These are phyloP conservation scores for Lamprotornis superbus DNA, from an alignment of 2,113 vertebrate species.

Conservation along the genomic window DNA sequence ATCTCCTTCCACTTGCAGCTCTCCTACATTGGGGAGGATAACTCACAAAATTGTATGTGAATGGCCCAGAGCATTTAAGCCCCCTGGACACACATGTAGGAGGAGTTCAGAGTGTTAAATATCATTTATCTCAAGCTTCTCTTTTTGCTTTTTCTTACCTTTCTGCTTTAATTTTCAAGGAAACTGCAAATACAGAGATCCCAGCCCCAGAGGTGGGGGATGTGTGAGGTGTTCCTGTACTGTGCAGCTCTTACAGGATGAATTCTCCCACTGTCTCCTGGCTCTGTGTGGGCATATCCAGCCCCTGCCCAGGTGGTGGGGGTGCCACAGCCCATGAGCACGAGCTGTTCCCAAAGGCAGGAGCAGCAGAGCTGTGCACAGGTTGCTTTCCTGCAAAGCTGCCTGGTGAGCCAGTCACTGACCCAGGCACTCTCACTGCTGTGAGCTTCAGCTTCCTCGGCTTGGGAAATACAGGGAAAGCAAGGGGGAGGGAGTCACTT, in stretches of 20 bases:
- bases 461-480: background rate
- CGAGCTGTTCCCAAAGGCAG: accelerated
- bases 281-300: background rate
- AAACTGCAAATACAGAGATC: background rate
- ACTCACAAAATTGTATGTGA: background rate
- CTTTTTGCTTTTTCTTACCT: background rate
- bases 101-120: background rate
- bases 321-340: background rate
- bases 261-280: background rate
- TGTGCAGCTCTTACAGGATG: background rate
- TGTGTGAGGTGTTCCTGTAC: background rate
- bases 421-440: accelerated
- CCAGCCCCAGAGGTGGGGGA: background rate
- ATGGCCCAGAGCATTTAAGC: background rate
- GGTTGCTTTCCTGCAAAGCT: background rate
- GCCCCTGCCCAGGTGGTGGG: background rate
- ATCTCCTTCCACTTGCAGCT: background rate
- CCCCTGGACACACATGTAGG: accelerated
- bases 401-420: accelerated
- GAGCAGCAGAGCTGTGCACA: background rate
- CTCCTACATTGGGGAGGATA: background rate
- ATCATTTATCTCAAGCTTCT: background rate
- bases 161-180: background rate
- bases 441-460: accelerated
- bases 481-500: background rate